Evolutionary conservation across 2,888 invertebrate genomes (phyloP), one percentile per base, ranked within the genome.

Genomic region (Spilosoma lubricipeda): DNA sequence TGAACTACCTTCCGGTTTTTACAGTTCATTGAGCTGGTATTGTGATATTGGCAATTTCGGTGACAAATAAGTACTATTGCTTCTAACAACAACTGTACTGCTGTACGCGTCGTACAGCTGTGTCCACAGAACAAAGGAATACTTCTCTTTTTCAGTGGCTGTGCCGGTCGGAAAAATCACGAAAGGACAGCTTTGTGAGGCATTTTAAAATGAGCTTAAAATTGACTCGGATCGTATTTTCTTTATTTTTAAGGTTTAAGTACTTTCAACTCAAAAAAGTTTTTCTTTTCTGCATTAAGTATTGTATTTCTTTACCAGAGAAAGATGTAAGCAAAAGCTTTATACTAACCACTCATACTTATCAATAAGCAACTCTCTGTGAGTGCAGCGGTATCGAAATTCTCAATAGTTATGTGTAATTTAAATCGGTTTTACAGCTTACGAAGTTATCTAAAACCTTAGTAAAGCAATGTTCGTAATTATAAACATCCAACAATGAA

Each of bases 1-100:
- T 36, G 45, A 39, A 52, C 13, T 36, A 67, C 67, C 71, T 80
- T 85, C 84, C 84, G 82, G 74, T 77, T 78, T 78, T 80, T 69
- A 83, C 80, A 79, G 82, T 70, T 67, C 76, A 83, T 65, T 85
- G 82, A 68, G 27, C 74, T 73, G 68, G 70, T 70, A 83, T 74
- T 79, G 77, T 74, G 67, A 67, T 75, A 83, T 76, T 78, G 79
- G 75, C 69, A 72, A 74, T 71, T 72, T 71, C 73, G 69, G 72
- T 63, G 63, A 63, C 77, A 75, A 78, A 77, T 75, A 77, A 13
- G 3, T 45, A 20, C 52, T 56, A 56, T 23, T 52, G 27, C 1
- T 15, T 52, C 23, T 52, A 52, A 36, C 15, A 69, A 36, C 20
- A 70, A 59, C 27, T 59, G 5, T 30, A 27, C 36, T 65, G 65